Conservation (phyloP, 1,140 invertebrate species). For the Ceratosolen fusciceps region DNA sequence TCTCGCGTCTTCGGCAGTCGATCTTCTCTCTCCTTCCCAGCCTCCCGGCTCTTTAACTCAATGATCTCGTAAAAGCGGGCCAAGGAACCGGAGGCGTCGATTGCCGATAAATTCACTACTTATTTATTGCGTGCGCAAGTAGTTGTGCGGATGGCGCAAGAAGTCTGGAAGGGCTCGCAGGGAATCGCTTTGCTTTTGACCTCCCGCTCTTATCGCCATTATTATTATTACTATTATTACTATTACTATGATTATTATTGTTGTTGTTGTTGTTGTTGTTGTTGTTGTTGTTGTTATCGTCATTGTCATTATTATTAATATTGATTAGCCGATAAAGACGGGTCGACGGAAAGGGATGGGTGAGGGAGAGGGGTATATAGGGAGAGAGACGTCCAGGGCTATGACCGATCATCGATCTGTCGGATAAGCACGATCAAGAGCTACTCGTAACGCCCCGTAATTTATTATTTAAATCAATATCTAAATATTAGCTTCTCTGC, state of each 20-base stretch:
- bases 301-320: conserved; percentile 40
- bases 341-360: neutral
- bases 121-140: conserved; percentile 17
- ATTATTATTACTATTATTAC: too few species aligned
- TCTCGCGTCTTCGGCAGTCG: conserved; percentile 6
- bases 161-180: neutral
- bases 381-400: neutral
- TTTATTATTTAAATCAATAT: neutral
- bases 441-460: neutral
- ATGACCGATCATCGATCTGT: neutral
- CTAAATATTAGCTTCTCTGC: neutral
- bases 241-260: too few species aligned
- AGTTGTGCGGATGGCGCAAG: neutral
- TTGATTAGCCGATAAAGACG: conserved; percentile 24
- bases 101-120: conserved; percentile 48
- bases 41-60: neutral
- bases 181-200: neutral
- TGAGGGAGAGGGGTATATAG: too few species aligned
- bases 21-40: neutral
- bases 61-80: conserved; percentile 34
- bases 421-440: neutral
- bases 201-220: conserved; percentile 25
- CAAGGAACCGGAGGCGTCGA: conserved; percentile 31
- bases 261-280: too few species aligned
- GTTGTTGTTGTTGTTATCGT: too few species aligned